Evolutionary conservation across 1,140 invertebrate species (phyloP), one percentile per base, ranked within the genome.

Genomic region (Zaprionus ghesquierei): DNA sequence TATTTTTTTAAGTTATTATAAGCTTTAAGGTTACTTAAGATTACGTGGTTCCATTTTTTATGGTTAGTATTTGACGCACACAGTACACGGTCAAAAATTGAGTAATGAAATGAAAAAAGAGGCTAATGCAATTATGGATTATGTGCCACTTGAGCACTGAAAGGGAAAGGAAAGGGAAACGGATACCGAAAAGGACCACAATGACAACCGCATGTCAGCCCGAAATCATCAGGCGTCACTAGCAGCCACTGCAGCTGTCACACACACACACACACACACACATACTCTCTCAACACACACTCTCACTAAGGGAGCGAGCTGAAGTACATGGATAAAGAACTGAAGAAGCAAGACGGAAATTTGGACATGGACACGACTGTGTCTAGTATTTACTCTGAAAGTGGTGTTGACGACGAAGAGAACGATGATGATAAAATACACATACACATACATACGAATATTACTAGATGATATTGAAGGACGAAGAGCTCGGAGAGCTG

Each of bases 171-270:
- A 33, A 53, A 15, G n/a, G 33, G 61, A 54, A 64, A 54, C 49
- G 50, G 49, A 54, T 41, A 59, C 29, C 44, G 20, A 38, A 41
- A 54, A 46, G 22, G 31, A 44, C 20, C 50, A 62, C 56, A 50
- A 56, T 29, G 61, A 71, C 54, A 71, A 51, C 51, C 31, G 27
- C 77, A 77, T 81, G 73, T 77, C 73, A 81, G 60, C 29, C 35
- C 59, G 61, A 76, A 76, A 46, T 55, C 69, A 77, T 81, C 73
- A 69, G 58, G 35, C 53, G 72, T 64, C 54, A 55, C 38, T 72
- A 58, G 61, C 78, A 80, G 58, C 59, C 64, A 77, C 44, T 68
- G 23, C 58, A 61, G 53, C 69, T 65, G 55, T n/a, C 25, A 69
- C 33, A 53, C 29, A 62, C 31, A 49, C 5, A 12, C 5, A 23